A percentile compares a stretch with the other conserved stretches of the same genome.
phyloP scores from a whole-genome alignment of 2,113 vertebrate genomes.

The Dicrurus megarhynchus region DNA sequence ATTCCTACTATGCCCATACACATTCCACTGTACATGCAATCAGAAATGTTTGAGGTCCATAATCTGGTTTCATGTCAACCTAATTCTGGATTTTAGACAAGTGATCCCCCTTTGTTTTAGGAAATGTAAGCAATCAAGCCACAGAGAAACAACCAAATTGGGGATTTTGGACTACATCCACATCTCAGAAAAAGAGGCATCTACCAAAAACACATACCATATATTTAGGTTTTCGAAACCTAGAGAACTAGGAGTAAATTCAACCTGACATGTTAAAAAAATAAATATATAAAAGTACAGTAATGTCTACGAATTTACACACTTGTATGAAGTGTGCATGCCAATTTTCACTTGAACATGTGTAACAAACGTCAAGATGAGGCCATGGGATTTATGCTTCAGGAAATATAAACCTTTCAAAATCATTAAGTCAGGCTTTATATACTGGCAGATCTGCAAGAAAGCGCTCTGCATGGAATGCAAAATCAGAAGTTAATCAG shows the following conservation, averaged over 20 bases:
- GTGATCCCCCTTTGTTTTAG: not conserved
- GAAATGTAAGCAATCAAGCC: not conserved
- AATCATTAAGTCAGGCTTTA: not conserved
- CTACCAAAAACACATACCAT: not conserved
- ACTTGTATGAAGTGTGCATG: not conserved
- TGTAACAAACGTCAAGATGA: not conserved
- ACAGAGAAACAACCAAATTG: not conserved
- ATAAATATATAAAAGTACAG: not conserved
- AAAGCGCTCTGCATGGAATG: not conserved
- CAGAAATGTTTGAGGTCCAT: not conserved
- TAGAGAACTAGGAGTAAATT: not conserved
- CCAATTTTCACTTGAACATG: not conserved
- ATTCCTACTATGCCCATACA: not conserved
- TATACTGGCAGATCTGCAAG: not conserved
- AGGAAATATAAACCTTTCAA: not conserved
- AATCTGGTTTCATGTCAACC: not conserved
- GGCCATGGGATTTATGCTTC: not conserved
- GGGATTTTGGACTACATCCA: not conserved
- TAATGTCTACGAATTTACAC: not conserved
- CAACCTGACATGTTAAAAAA: not conserved
- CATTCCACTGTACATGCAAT: not conserved
- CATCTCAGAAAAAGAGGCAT: not conserved
- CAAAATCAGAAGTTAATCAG: not conserved
- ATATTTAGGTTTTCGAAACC: not conserved
- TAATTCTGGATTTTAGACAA: not conserved